Evolutionary conservation across 2,888 invertebrate species (phyloP).

Genomic region (Oscheius sp.): DNA sequence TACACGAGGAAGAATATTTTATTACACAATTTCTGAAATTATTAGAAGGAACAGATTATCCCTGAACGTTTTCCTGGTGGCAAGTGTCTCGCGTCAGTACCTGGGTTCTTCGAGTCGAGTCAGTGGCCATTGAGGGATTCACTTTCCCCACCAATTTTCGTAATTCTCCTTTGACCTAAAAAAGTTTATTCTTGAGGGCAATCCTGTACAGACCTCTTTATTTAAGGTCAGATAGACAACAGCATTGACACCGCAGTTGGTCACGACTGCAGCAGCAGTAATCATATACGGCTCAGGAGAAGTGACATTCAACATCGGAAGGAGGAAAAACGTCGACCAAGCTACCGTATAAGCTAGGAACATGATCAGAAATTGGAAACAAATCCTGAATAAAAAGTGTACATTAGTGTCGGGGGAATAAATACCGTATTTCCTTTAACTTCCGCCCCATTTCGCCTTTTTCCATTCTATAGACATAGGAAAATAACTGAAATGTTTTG

Average conservation of each 20-base stretch:
- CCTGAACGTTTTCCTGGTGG: too few relatives aligned
- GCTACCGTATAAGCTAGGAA: constrained; percentile 30
- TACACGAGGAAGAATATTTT: too few relatives aligned
- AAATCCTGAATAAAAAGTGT: not conserved
- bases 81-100: too few relatives aligned
- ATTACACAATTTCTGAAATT: too few relatives aligned
- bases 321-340: constrained; percentile 33
- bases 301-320: constrained; percentile 17
- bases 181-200: not conserved
- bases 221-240: constrained; percentile 33
- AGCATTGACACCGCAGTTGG: constrained; percentile 32
- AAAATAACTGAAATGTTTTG: constrained; percentile 7
- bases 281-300: constrained; percentile 12
- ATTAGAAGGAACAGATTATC: too few relatives aligned
- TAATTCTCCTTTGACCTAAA: constrained; percentile 21
- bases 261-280: constrained; percentile 26
- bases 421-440: constrained; percentile 20
- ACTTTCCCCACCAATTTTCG: constrained; percentile 11
- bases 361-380: constrained; percentile 33
- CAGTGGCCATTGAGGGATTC: not conserved
- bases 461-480: constrained; percentile 23
- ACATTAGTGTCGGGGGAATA: not conserved
- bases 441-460: not conserved
- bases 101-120: not conserved
- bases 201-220: constrained; percentile 34